Conservation (phyloP, 2,797 vertebrate species). For the Pipistrellus pygmaeus region DNA sequence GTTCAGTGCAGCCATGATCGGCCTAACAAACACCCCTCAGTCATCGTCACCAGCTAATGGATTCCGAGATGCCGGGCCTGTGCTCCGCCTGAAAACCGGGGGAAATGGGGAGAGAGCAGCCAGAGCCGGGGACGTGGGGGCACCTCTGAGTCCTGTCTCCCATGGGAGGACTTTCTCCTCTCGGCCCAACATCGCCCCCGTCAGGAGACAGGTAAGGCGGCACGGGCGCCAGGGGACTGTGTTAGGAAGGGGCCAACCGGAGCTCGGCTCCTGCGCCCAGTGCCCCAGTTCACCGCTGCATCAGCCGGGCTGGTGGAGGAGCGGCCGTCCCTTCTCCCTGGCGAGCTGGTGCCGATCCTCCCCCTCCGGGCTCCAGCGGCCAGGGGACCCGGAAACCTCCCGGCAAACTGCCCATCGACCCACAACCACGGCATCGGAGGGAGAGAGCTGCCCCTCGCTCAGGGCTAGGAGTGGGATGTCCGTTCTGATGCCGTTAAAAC, state of each 20-base stretch:
- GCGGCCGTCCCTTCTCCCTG: neutral
- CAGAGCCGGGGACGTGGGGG: neutral
- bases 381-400: neutral
- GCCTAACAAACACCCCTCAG: conserved; percentile 70
- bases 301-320: neutral
- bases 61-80: conserved; percentile 32
- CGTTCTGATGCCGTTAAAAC: neutral
- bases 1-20: conserved; percentile 77
- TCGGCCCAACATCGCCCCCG: conserved; percentile 72
- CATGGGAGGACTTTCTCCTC: conserved; percentile 63
- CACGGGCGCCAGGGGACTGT: neutral
- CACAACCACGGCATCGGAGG: neutral
- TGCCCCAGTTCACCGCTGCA: conserved; percentile 32
- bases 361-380: neutral
- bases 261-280: neutral
- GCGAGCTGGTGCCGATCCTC: conserved; percentile 42
- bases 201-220: conserved; percentile 74
- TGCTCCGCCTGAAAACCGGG: conserved; percentile 62
- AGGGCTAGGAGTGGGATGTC: neutral
- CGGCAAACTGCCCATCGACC: neutral
- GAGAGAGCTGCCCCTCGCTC: neutral
- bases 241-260: conserved; percentile 45
- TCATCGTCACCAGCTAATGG: conserved; percentile 68
- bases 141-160: conserved; percentile 53
- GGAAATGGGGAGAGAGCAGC: conserved; percentile 42